Evolutionary conservation across 2,888 invertebrate species (phyloP).

Genomic region (Catocala sponsa): DNA sequence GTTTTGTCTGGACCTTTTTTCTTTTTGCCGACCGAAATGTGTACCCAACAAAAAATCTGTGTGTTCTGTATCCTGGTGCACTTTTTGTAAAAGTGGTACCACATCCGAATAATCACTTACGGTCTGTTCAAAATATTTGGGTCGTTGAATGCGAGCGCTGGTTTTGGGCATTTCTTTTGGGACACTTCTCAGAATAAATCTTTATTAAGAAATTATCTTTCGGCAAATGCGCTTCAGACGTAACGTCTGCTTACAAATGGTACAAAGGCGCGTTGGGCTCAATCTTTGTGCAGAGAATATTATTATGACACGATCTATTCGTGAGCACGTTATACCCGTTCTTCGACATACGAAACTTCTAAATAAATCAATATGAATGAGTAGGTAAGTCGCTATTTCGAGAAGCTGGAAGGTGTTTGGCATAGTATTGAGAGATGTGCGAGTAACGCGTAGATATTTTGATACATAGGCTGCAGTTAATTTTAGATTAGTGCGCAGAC

Average conservation of each 20-base stretch:
- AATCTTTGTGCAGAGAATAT: constrained; percentile 37
- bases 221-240: constrained; percentile 58
- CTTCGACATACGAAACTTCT: constrained; percentile 62
- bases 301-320: constrained; percentile 56
- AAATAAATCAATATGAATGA: constrained; percentile 82
- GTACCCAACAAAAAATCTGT: constrained; percentile 81
- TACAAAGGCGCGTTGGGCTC: constrained; percentile 19
- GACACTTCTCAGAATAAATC: constrained; percentile 74
- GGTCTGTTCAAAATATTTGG: constrained; percentile 86
- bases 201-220: constrained; percentile 63
- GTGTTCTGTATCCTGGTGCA: constrained; percentile 85
- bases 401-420: constrained; percentile 88
- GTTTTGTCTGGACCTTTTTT: constrained; percentile 83
- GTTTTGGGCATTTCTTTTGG: constrained; percentile 76
- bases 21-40: constrained; percentile 83
- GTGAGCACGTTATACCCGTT: constrained; percentile 54
- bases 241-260: constrained; percentile 55
- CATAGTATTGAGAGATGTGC: constrained; percentile 87
- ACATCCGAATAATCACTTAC: constrained; percentile 88
- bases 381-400: constrained; percentile 80
- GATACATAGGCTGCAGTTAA: constrained; percentile 88
- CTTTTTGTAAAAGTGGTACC: constrained; percentile 85
- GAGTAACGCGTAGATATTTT: constrained; percentile 87
- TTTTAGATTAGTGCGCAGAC: constrained; percentile 88
- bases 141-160: constrained; percentile 77